phyloP scores from a whole-genome alignment of 2,888 invertebrate species.

The Ectropis crepuscularia region DNA sequence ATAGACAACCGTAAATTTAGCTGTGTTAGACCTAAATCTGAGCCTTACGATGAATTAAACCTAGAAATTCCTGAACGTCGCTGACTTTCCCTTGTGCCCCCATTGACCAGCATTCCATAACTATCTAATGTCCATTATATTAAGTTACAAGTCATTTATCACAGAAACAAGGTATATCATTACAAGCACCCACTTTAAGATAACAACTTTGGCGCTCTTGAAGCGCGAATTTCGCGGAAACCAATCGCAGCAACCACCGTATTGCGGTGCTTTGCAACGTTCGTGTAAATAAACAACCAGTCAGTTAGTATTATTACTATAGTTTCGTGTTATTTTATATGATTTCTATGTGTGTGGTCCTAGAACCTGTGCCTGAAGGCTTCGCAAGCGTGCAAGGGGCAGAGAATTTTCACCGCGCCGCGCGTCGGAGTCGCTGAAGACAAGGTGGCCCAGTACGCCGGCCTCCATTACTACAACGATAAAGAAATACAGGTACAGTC shows the following conservation, averaged over 20 bases:
- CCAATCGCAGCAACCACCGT: conserved; percentile 47
- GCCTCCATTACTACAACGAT: conserved; percentile 96
- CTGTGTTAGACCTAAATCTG: neutral
- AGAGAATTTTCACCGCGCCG: conserved; percentile 91
- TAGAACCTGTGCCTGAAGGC: conserved; percentile 96
- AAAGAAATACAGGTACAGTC: conserved; percentile 92
- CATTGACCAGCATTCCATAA: conserved; percentile 35
- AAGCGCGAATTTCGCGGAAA: conserved; percentile 52
- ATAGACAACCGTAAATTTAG: too few relatives aligned
- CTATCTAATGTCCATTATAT: conserved; percentile 33
- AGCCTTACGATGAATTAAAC: conserved; percentile 6
- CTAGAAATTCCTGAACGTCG: conserved; percentile 12
- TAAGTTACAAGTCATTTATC: conserved; percentile 35
- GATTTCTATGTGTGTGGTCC: conserved; percentile 83
- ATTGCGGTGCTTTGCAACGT: conserved; percentile 53
- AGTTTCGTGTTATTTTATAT: conserved; percentile 57
- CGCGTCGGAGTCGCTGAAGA: conserved; percentile 95
- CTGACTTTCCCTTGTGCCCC: conserved; percentile 28
- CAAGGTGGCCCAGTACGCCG: conserved; percentile 96
- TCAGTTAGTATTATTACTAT: conserved; percentile 58
- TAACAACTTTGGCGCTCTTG: conserved; percentile 47
- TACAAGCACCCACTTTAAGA: conserved; percentile 38
- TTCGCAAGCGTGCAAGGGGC: conserved; percentile 94
- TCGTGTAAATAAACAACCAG: conserved; percentile 59
- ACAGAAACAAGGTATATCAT: conserved; percentile 32